Conservation (phyloP, 2,888 invertebrate species). For the Cerastis leucographa region DNA sequence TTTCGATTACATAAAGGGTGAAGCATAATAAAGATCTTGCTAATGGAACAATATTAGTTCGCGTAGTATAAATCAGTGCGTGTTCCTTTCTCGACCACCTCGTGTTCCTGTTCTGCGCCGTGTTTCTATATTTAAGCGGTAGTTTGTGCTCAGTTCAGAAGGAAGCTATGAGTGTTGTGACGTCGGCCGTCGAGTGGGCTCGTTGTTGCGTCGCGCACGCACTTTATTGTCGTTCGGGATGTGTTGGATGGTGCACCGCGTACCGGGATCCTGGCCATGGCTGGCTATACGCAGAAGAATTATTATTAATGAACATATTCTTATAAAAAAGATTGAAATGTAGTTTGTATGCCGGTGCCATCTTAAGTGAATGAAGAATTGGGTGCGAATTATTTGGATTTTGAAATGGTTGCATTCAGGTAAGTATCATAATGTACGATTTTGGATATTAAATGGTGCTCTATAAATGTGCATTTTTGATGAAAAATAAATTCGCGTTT, state of each 20-base stretch:
- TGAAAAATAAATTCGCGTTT: constrained; percentile 1
- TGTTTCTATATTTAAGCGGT: constrained; percentile 89
- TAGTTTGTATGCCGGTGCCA: constrained; percentile 75
- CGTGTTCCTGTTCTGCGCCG: constrained; percentile 86
- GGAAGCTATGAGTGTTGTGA: constrained; percentile 83
- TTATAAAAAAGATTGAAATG: constrained; percentile 72
- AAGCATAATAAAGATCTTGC: constrained; percentile 9
- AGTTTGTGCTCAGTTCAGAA: constrained; percentile 85
- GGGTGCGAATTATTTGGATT: constrained; percentile 65
- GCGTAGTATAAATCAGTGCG: constrained; percentile 71
- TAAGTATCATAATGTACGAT: constrained; percentile 57
- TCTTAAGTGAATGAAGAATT: constrained; percentile 74
- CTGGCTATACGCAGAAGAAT: constrained; percentile 60
- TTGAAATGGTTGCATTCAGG: constrained; percentile 71
- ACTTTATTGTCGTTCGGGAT: constrained; percentile 77
- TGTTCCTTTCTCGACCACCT: constrained; percentile 81
- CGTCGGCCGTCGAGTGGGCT: constrained; percentile 77
- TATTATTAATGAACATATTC: constrained; percentile 68
- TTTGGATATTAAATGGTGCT: constrained; percentile 2
- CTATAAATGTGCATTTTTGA: background rate
- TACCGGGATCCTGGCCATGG: constrained; percentile 64
- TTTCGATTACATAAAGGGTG: constrained; percentile 5
- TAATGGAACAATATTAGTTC: constrained; percentile 41
- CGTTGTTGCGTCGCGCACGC: constrained; percentile 72
- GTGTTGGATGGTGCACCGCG: constrained; percentile 73